Evolutionary conservation across 2,113 vertebrate genomes (phyloP), one percentile per base, ranked within the genome.

Genomic region (Seriola rivoliana): DNA sequence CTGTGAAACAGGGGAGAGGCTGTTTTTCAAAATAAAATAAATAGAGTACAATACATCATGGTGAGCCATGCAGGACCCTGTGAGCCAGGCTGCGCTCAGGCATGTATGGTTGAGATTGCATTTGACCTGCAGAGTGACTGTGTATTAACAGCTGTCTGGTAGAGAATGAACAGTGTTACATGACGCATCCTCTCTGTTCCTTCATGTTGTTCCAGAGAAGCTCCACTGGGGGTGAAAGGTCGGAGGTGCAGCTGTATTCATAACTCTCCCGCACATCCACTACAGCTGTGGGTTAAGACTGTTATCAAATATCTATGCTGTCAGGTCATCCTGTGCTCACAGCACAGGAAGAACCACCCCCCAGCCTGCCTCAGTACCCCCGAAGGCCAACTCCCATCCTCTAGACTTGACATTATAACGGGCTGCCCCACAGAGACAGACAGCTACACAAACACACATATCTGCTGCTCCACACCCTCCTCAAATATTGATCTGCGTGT

Each of bases 401-500:
- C 74, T 44, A 68, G 62, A 76, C 71, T 64, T 73, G 75, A 76
- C 77, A 84, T 60, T 40, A 74, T 64, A 63, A 48, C 25, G 12
- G 55, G 55, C 84, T 84, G 85, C 57, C 82, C 90, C 73, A 46
- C 54, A 48, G 85, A 92, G 91, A 93, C 84, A 86, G 57, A 42
- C 70, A 73, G 71, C 50, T 46, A 29, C 64, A 82, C 86, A 85
- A 86, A 86, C 85, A 75, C 44, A 62, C 71, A 44, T 48, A 48
- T 66, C 83, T n/a, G 73, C 71, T 59, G 55, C 76, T 12, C 38
- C 74, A 46, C 34, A 60, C 44, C 36, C 46, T 72, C 13, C 87
- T 93, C 90, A 90, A 92, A 93, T 92, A 93, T 92, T 92, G 91
- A 93, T 93, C 89, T 87, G 59, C 29, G n/a, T 81, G 55, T 81